Base-by-base conservation (phyloP, 2,797 vertebrate genomes). In the Cyclopterus lumpus region DNA sequence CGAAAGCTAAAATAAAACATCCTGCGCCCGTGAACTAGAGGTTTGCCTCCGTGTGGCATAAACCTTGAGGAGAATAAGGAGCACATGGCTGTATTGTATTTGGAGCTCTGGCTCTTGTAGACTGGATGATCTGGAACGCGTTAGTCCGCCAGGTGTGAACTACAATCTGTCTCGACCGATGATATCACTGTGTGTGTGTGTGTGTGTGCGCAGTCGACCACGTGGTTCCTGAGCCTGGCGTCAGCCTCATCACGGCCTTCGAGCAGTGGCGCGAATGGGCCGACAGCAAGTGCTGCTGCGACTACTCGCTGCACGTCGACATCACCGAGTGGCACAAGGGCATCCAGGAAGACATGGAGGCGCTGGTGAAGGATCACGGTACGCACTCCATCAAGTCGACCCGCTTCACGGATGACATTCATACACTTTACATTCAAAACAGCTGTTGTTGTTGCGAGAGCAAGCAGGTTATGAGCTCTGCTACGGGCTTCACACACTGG, bases 241-340 rank as follows among this genome's bases (percentile, higher is more conserved):
- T 93, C 64, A 96, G 97, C 87, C 95, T 99, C 88, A 89, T 99
- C 73, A 93, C 96, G 0, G 96, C 97, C 0, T 98, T 99, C 0
- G 97, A 99, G 90, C 97, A 99, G 94, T 99, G 98, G 98, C 91
- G 95, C 20, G 97, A 98, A 54, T 99, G 98, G 97, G 97, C 98
- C 0, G 97, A 99, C 92, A 94, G 95, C 92, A 99, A 99, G 91
- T 95, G 96, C 26, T 99, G 98, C 94, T 99, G 98, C 0, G 98
- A 99, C 93, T 99, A 98, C 91, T 99, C 98, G 2, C 95, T 99
- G 93, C 98, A 99, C 0, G 89, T 99, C 82, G 97, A 99, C 86
- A 96, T 99, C 94, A 99, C 96, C 0, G 97, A 99, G 91, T 99
- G 98, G 98, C 97, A 99, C 83, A 96, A 95, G 78, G 98, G 98